Evolutionary conservation across 1,140 invertebrate genomes (phyloP).

Genomic region (Aphis craccivora): DNA sequence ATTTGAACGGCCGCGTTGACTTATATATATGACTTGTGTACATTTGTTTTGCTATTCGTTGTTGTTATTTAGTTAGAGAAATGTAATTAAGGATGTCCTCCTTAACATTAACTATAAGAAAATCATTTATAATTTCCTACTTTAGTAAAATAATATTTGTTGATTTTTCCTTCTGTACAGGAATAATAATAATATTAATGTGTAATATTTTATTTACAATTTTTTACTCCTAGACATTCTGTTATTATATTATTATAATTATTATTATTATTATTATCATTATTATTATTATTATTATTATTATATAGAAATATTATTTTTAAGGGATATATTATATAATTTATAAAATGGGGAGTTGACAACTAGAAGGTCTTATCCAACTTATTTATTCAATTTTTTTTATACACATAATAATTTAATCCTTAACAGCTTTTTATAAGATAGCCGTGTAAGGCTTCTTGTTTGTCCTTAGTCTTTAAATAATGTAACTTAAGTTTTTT

Average conservation of each 20-base stretch:
- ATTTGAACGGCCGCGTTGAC: slow-evolving; percentile 55
- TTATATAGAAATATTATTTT: slow-evolving; percentile 55
- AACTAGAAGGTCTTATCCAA: slow-evolving; percentile 48
- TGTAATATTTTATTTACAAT: slow-evolving; percentile 58
- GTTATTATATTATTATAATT: slow-evolving; percentile 53
- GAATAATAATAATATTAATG: slow-evolving; percentile 54
- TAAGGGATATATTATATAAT: slow-evolving; percentile 54
- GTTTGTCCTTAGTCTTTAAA: slow-evolving; percentile 58
- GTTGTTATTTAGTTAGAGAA: slow-evolving; percentile 58
- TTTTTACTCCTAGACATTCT: slow-evolving; percentile 58
- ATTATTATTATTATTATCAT: slow-evolving; percentile 37
- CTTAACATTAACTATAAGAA: slow-evolving; percentile 47
- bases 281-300: slow-evolving; percentile 49
- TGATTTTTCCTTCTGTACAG: slow-evolving; percentile 58
- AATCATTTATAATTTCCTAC: slow-evolving; percentile 58
- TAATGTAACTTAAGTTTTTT: slow-evolving; percentile 56
- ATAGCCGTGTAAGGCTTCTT: slow-evolving; percentile 45
- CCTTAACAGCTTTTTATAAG: slow-evolving; percentile 52
- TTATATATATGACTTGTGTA: slow-evolving; percentile 56
- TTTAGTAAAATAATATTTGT: slow-evolving; percentile 58
- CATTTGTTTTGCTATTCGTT: slow-evolving; percentile 55
- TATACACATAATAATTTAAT: slow-evolving; percentile 49
- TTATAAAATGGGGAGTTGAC: slow-evolving; percentile 55
- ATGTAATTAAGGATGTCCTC: slow-evolving; percentile 45
- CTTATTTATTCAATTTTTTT: slow-evolving; percentile 57